Evolutionary conservation across 30 jellyfish, hydroid and myxozoan species (phyloP), one percentile per base, ranked within the genome.

Genomic region (Mastigias papua): DNA sequence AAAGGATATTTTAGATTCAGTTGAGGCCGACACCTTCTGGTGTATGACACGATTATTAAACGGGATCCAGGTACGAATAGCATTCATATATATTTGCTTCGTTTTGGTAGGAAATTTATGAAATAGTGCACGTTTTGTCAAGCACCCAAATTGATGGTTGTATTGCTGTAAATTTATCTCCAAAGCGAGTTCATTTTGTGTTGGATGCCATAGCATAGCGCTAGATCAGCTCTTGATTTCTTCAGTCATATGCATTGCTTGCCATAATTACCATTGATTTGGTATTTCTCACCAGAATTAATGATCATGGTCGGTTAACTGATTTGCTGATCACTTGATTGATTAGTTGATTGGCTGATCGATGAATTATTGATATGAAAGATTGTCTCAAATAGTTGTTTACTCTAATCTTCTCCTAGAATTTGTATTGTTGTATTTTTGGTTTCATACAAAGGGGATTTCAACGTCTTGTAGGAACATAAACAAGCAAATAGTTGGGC

Each of bases 11-110:
- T 69, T 95, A 22, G 98, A 95, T 76, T 84, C 89, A 31, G 97
- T 95, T 28, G 99, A 95, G 70, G 98, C 99, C 30, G 99, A 95
- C 63, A 95, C 98, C 30, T 95, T 86, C 67, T 95, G 99, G 99
- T 90, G 98, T 60, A 34, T 95, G 66, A 84, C 96, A 29, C 82
- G 91, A 63, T 89, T 95, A 65, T 90, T 95, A 4, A 92, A 95
- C 75, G 99, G 99, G 27, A 95, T 95, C 48, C 99, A 95, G 97
- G 99, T 94, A 81, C 19, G 61, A 32, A 19, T 57, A 57, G 19
- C 19, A 3, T 57, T 57, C 69, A 0, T 57, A 6, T 0, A 42
- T 42, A n/a, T n/a, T n/a, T n/a, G n/a, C n/a, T n/a, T n/a, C n/a
- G n/a, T n/a, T n/a, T n/a, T n/a, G n/a, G n/a, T n/a, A n/a, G n/a